Conservation (phyloP, 2,797 vertebrate species). For the Potorous gilbertii region DNA sequence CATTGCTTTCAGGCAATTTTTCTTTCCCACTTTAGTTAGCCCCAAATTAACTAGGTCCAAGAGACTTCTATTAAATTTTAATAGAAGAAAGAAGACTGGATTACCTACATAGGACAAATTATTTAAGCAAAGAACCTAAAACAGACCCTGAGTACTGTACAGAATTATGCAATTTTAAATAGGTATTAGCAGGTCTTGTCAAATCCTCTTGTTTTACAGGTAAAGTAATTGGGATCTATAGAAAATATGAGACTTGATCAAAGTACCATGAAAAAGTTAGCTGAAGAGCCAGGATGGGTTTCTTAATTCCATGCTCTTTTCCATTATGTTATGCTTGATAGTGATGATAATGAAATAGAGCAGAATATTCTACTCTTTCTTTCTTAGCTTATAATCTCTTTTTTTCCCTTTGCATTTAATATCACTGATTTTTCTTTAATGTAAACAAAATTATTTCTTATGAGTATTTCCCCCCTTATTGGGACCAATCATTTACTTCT, state of each 20-base stretch:
- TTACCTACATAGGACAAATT: not conserved
- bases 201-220: not conserved
- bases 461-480: not conserved
- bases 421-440: not conserved
- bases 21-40: not conserved
- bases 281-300: not conserved
- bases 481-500: not conserved
- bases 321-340: not conserved
- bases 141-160: not conserved
- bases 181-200: not conserved
- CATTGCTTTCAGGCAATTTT: not conserved
- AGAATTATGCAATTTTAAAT: not conserved
- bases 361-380: not conserved
- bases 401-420: not conserved
- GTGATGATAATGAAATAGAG: not conserved
- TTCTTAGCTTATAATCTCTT: not conserved
- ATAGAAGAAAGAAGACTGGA: not conserved
- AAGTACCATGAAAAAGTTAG: not conserved
- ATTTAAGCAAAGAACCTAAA: not conserved
- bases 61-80: not conserved
- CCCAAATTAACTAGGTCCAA: not conserved
- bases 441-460: not conserved
- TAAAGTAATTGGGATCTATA: not conserved
- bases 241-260: not conserved
- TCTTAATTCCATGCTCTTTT: not conserved